Percentiles rank a stretch among this genome's conserved stretches.
These are phyloP conservation scores for Galagoides demidoff DNA, from an alignment of 2,797 vertebrate genomes.

Conservation along the genomic window DNA sequence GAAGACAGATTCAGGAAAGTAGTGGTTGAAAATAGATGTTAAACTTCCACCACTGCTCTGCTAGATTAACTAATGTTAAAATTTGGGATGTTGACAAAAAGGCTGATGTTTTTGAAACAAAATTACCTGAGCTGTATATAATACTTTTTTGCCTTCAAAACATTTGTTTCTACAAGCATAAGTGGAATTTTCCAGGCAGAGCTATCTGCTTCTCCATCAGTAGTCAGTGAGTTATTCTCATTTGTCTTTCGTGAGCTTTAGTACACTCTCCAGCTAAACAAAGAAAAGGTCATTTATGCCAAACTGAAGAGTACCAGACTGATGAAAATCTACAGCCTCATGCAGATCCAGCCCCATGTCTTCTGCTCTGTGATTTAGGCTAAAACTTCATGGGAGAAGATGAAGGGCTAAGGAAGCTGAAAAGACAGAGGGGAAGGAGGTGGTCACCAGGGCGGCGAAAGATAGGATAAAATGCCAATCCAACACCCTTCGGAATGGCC, in stretches of 20 bases:
- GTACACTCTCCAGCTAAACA: neutral
- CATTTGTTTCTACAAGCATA: neutral
- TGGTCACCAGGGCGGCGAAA: neutral
- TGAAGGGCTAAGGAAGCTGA: neutral
- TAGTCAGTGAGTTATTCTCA: neutral
- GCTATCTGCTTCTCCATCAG: neutral
- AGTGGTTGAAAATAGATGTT: neutral
- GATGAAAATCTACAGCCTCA: conserved; percentile 32
- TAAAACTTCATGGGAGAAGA: neutral
- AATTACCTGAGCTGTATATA: neutral
- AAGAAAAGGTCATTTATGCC: conserved; percentile 15
- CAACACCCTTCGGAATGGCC: neutral
- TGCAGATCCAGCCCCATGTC: neutral
- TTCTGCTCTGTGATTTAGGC: conserved; percentile 3
- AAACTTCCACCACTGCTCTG: conserved; percentile 21
- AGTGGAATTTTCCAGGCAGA: conserved; percentile 45
- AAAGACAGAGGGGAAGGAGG: neutral
- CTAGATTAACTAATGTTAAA: conserved; percentile 48
- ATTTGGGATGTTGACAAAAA: conserved; percentile 27
- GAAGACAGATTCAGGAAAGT: conserved; percentile 11
- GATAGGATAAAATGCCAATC: neutral
- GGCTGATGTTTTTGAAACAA: conserved; percentile 23
- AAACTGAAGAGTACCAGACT: neutral
- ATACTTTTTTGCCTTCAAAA: conserved; percentile 53
- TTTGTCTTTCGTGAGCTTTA: conserved; percentile 26